A percentile compares a stretch with the other conserved stretches of the same genome.
These are phyloP conservation scores for Hyperopisus bebe DNA, from an alignment of 2,113 vertebrate genomes.

Conservation along the genomic window DNA sequence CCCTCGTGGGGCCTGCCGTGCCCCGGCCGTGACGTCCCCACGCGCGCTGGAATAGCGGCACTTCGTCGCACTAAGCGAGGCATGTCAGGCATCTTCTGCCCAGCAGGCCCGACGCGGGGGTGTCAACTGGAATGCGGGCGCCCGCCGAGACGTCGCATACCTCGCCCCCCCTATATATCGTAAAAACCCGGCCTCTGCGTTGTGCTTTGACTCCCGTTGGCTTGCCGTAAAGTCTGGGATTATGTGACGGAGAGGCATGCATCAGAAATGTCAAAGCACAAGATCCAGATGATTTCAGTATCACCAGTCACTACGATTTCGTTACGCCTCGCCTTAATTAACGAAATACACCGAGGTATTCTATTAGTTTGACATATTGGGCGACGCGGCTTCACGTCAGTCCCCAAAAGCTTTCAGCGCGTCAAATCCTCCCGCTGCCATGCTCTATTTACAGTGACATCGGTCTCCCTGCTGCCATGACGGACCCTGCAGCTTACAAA, in stretches of 20 bases:
- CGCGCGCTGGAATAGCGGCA: neutral
- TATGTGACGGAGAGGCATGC: too few species aligned
- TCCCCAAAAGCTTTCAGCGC: neutral
- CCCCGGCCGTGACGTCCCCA: neutral
- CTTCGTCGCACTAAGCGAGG: neutral
- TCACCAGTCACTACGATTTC: neutral
- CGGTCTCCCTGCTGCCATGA: neutral
- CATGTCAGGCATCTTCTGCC: neutral
- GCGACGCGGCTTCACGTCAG: neutral
- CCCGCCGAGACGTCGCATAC: neutral
- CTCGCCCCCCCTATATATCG: neutral
- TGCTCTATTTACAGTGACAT: neutral
- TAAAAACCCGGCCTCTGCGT: neutral
- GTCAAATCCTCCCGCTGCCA: neutral
- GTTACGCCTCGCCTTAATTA: neutral
- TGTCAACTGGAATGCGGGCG: neutral
- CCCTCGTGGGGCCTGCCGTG: neutral
- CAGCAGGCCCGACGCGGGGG: neutral
- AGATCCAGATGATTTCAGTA: neutral
- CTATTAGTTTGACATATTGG: neutral
- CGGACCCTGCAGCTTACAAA: conserved; percentile 20
- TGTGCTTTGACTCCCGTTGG: conserved; percentile 19
- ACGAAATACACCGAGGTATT: neutral
- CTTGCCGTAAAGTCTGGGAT: neutral
- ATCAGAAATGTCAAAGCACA: neutral